Evolutionary conservation across 2,888 invertebrate species (phyloP).

Genomic region (Acheta domesticus): DNA sequence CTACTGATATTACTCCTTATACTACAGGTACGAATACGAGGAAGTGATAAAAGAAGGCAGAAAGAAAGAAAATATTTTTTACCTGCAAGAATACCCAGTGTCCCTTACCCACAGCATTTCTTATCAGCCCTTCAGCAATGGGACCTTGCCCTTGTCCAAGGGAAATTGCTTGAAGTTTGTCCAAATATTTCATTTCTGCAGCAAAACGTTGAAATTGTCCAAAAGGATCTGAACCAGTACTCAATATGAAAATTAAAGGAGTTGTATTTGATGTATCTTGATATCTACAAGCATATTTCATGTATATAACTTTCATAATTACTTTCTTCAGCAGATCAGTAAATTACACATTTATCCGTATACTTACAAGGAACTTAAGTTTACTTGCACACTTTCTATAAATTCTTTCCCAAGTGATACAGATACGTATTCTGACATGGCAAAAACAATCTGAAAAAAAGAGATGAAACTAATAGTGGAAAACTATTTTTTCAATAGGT

Average conservation of each 20-base stretch:
- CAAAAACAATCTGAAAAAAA: conserved; percentile 61
- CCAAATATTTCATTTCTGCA: conserved; percentile 66
- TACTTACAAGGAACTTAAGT: conserved; percentile 61
- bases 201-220: conserved; percentile 79
- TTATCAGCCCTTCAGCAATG: conserved; percentile 77
- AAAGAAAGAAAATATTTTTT: conserved; percentile 29
- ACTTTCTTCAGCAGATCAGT: background rate
- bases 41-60: too few species aligned
- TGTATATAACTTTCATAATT: conserved; percentile 18
- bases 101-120: conserved; percentile 65
- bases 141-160: conserved; percentile 89
- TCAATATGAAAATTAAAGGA: conserved; percentile 81
- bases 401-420: conserved; percentile 72
- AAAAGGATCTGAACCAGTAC: conserved; percentile 86
- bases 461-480: background rate
- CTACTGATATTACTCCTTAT: too few species aligned
- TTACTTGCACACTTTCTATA: conserved; percentile 76
- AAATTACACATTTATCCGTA: background rate
- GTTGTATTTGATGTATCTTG: conserved; percentile 67
- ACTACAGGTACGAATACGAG: too few species aligned
- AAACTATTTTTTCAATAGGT: too few species aligned
- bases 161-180: conserved; percentile 75
- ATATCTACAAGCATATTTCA: conserved; percentile 53
- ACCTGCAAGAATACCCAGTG: conserved; percentile 89
- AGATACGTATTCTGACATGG: conserved; percentile 75